Conservation (phyloP, 2,888 invertebrate species). For the Phania funesta region DNA sequence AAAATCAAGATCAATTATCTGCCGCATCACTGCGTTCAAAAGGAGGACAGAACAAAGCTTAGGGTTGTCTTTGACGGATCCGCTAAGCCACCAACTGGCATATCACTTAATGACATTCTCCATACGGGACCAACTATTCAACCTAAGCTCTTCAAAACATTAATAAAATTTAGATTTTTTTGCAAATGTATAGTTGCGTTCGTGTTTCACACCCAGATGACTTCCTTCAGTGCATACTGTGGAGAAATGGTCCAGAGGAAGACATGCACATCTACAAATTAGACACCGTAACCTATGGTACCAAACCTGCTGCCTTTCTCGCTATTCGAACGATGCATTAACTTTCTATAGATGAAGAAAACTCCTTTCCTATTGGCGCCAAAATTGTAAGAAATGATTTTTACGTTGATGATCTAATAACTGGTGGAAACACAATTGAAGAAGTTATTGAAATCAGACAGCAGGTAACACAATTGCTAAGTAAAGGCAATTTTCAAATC, state of each 20-base stretch:
- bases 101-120: neutral
- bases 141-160: too few species aligned
- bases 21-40: conserved; percentile 54
- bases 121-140: too few species aligned
- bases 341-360: conserved; percentile 37
- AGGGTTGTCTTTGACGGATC: conserved; percentile 57
- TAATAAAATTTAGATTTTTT: too few species aligned
- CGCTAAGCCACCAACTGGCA: conserved; percentile 1
- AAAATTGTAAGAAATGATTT: neutral
- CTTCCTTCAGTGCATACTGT: too few species aligned
- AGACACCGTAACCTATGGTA: too few species aligned
- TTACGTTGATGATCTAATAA: conserved; percentile 54
- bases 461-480: conserved; percentile 19
- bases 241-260: too few species aligned
- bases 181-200: too few species aligned
- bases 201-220: too few species aligned
- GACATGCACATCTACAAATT: neutral
- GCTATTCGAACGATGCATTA: conserved; percentile 52
- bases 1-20: neutral
- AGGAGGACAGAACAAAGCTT: conserved; percentile 36
- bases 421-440: conserved; percentile 39
- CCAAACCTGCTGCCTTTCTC: conserved; percentile 6
- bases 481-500: too few species aligned
- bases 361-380: conserved; percentile 13
- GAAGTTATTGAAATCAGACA: conserved; percentile 24